A percentile compares a stretch with the other conserved stretches of the same genome.
Conservation (phyloP, 2,113 vertebrate genomes). For the Chrysemys picta region DNA sequence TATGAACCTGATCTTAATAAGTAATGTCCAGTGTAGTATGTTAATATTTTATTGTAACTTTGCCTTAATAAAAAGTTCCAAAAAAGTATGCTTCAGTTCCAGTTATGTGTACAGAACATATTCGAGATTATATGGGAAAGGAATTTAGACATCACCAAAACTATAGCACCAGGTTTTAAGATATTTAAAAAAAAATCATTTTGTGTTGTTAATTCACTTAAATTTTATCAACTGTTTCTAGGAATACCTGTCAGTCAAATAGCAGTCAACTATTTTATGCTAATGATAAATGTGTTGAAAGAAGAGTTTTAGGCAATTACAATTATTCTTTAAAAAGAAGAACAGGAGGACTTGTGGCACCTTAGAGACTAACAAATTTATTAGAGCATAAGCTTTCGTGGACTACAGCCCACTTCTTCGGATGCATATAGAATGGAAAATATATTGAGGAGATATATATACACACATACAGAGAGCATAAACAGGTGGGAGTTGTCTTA, state of each 20-base stretch:
- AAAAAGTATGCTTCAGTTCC: not conserved
- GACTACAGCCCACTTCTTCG: too few species aligned
- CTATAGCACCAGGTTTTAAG: not conserved
- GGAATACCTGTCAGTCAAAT: not conserved
- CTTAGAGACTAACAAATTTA: too few species aligned
- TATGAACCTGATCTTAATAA: not conserved
- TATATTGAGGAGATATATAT: too few species aligned
- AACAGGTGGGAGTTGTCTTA: too few species aligned
- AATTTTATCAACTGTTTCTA: not conserved
- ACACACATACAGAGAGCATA: too few species aligned
- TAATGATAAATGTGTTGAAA: not conserved
- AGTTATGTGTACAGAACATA: not conserved
- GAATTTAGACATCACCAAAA: not conserved
- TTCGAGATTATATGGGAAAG: not conserved
- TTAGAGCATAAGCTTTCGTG: too few species aligned
- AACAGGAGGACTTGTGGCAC: too few species aligned
- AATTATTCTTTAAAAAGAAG: not conserved
- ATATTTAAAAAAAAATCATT: not conserved
- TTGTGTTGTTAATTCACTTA: not conserved
- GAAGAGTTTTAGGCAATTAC: not conserved
- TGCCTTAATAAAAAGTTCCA: not conserved
- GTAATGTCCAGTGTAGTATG: not conserved
- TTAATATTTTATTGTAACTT: not conserved
- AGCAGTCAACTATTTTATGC: not conserved
- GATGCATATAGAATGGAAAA: too few species aligned